Conservation (phyloP, 1,140 invertebrate species). For the Pissodes strobi region DNA sequence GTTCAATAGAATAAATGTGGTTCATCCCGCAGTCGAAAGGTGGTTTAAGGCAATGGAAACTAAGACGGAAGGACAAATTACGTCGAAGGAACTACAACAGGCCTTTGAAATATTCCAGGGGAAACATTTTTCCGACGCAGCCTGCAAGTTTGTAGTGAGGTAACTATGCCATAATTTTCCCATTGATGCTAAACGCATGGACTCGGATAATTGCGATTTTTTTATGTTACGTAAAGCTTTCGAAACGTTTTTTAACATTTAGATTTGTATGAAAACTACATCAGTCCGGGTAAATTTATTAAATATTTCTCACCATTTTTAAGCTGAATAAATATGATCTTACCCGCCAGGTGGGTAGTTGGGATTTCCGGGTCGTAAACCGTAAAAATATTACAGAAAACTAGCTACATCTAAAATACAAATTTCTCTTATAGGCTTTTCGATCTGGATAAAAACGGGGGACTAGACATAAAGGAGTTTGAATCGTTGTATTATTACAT, state of each 20-base stretch:
- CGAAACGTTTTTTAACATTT: too few relatives aligned
- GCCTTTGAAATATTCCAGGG: slow-evolving; percentile 49
- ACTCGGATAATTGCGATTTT: neutral
- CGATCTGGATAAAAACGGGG: slow-evolving; percentile 51
- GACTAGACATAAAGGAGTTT: slow-evolving; percentile 50
- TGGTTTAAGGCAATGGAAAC: slow-evolving; percentile 42
- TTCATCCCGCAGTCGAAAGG: slow-evolving; percentile 40
- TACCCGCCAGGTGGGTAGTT: too few relatives aligned
- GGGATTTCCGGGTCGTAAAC: too few relatives aligned
- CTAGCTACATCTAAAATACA: neutral
- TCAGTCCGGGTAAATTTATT: too few relatives aligned
- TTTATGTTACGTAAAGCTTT: too few relatives aligned
- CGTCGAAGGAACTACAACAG: slow-evolving; percentile 47
- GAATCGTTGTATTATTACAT: slow-evolving; percentile 49
- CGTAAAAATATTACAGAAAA: too few relatives aligned
- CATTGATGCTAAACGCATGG: neutral
- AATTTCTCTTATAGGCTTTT: slow-evolving; percentile 44
- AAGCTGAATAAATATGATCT: too few relatives aligned
- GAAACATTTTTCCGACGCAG: slow-evolving; percentile 47
- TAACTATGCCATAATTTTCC: neutral
- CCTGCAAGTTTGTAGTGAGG: slow-evolving; percentile 51
- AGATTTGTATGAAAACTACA: too few relatives aligned
- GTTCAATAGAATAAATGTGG: slow-evolving; percentile 6
- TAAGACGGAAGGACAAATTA: slow-evolving; percentile 43
- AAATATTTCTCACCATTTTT: too few relatives aligned